phyloP scores from a whole-genome alignment of 2,797 vertebrate species.

The Epinephelus awoara region DNA sequence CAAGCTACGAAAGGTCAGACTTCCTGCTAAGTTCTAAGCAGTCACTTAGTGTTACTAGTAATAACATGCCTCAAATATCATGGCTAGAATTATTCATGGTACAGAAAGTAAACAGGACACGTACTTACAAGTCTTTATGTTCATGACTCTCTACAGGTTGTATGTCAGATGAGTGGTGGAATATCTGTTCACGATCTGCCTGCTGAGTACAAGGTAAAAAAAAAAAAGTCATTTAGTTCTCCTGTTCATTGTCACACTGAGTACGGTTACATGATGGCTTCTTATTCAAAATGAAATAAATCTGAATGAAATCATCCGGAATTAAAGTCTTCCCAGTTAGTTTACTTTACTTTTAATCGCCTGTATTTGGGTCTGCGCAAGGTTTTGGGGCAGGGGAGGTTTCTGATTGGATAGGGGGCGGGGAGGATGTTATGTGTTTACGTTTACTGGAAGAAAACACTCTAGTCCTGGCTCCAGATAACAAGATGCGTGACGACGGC shows the following conservation, averaged over 20 bases:
- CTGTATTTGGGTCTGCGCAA: too few species aligned
- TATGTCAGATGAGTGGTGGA: constrained; percentile 82
- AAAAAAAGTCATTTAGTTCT: neutral
- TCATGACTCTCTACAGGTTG: constrained; percentile 76
- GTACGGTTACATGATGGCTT: too few species aligned
- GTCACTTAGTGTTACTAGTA: neutral
- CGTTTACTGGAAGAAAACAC: too few species aligned
- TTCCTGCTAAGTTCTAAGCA: neutral
- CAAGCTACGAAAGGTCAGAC: constrained; percentile 88
- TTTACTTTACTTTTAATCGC: too few species aligned
- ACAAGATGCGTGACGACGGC: too few species aligned
- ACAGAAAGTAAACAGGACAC: neutral
- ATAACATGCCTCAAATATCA: neutral
- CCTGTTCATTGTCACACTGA: neutral
- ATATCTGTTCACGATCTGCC: constrained; percentile 88
- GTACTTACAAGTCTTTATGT: neutral
- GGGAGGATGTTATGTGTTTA: too few species aligned
- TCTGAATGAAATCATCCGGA: too few species aligned
- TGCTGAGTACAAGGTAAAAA: constrained; percentile 88
- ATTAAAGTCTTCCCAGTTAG: too few species aligned
- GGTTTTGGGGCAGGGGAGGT: too few species aligned
- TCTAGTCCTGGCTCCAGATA: too few species aligned
- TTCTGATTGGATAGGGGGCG: too few species aligned
- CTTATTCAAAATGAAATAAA: too few species aligned
- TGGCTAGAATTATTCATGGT: neutral